Conservation (phyloP, 2,113 vertebrate genomes). For the Scalopus aquaticus region DNA sequence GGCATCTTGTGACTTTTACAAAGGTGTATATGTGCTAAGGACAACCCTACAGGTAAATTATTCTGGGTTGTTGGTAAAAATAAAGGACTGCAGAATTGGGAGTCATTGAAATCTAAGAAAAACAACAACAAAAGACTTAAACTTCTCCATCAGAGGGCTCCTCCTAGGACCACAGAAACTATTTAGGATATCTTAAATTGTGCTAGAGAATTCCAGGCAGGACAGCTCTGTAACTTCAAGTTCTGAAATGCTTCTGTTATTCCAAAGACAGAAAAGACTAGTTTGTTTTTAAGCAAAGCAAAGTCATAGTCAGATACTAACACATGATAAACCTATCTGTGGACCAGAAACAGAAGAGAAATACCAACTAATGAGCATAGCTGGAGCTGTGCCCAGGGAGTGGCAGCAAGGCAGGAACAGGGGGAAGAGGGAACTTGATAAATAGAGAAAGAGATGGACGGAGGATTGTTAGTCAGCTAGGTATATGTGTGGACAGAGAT, state of each 20-base stretch:
- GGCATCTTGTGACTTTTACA: neutral
- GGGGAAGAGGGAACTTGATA: rapidly evolving
- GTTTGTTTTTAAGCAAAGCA: neutral
- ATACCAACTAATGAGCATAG: neutral
- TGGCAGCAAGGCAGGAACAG: no score
- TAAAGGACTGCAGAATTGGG: neutral
- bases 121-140: neutral
- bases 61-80: neutral
- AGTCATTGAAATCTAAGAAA: neutral
- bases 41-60: neutral
- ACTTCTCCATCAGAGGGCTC: neutral
- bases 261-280: neutral
- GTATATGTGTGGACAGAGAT: rapidly evolving
- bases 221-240: neutral
- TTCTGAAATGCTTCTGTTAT: neutral
- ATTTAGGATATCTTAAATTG: neutral
- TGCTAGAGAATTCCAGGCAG: neutral
- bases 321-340: neutral
- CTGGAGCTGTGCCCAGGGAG: neutral
- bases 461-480: neutral
- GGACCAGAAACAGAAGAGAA: neutral
- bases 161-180: neutral
- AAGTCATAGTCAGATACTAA: neutral
- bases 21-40: neutral
- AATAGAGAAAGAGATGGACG: neutral